A percentile compares a stretch with the other conserved stretches of the same genome.
These are phyloP conservation scores for Clytia hemisphaerica DNA, from an alignment of 30 jellyfish, hydroid and myxozoan species.

Conservation along the genomic window DNA sequence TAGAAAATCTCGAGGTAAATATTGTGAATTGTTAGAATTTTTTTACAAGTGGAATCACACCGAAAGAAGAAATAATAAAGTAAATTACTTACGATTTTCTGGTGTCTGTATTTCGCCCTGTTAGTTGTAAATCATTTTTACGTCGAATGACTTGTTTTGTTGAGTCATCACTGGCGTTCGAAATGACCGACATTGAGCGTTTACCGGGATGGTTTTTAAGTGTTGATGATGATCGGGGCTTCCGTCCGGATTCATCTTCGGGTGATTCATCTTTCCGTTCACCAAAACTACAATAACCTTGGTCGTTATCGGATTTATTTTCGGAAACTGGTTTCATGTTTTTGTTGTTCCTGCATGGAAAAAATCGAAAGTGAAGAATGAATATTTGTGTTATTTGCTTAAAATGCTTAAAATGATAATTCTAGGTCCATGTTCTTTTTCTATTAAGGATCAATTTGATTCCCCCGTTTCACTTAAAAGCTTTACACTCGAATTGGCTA, in stretches of 20 bases:
- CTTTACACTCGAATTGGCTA: too few species aligned
- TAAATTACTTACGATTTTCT: conserved; percentile 62
- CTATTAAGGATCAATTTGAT: too few species aligned
- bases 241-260: conserved; percentile 15
- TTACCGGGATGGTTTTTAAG: conserved; percentile 1
- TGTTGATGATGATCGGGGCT: conserved; percentile 11
- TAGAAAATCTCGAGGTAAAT: not conserved
- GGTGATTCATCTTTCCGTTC: conserved; percentile 39
- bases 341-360: too few species aligned
- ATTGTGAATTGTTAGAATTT: not conserved
- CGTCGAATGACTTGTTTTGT: not conserved
- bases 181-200: conserved; percentile 15
- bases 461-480: too few species aligned
- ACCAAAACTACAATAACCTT: conserved; percentile 43
- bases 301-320: conserved; percentile 22
- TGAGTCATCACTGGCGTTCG: conserved; percentile 21
- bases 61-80: not conserved
- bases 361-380: too few species aligned
- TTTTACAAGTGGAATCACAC: not conserved
- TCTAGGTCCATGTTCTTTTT: too few species aligned
- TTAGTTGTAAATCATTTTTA: not conserved
- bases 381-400: too few species aligned
- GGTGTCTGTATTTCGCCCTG: conserved; percentile 35
- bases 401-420: too few species aligned
- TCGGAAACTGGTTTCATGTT: not conserved